Evolutionary conservation across 2,888 invertebrate species (phyloP).

Genomic region (Pammene fasciana): DNA sequence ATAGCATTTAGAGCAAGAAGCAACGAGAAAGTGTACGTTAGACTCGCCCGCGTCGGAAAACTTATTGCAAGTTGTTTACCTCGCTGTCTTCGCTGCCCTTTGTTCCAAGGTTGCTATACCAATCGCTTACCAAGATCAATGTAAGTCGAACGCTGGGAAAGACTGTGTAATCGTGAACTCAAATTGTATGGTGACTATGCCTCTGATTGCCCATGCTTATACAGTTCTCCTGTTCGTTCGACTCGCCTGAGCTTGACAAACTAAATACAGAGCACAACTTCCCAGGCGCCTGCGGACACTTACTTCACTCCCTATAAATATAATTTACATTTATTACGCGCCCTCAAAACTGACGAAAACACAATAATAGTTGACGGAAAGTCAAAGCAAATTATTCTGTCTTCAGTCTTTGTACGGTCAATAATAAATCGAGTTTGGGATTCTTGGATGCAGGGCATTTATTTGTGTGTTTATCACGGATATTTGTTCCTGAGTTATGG

Average conservation of each 20-base stretch:
- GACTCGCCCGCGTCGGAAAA: conserved; percentile 56
- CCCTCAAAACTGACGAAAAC: conserved; percentile 50
- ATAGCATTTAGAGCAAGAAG: conserved; percentile 60
- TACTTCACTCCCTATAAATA: conserved; percentile 65
- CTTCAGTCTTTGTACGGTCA: conserved; percentile 5
- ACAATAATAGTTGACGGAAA: conserved; percentile 46
- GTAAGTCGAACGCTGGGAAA: neutral
- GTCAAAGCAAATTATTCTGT: conserved; percentile 34
- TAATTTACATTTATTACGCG: conserved; percentile 73
- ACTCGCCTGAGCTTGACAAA: neutral
- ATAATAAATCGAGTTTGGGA: neutral
- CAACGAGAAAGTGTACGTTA: conserved; percentile 60
- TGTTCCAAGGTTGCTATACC: conserved; percentile 57
- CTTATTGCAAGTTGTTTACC: conserved; percentile 80
- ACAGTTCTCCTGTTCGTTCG: neutral
- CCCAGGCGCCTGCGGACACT: conserved; percentile 68
- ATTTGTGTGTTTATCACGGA: too few relatives aligned
- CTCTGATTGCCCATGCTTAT: neutral
- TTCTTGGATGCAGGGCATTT: too few relatives aligned
- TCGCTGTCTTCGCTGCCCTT: conserved; percentile 69
- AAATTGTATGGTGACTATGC: neutral
- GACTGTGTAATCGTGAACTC: neutral
- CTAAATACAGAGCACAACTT: conserved; percentile 55
- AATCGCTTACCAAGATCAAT: neutral
- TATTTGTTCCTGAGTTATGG: too few relatives aligned